Conservation (phyloP, 1,140 invertebrate species). For the Hermetia illucens region DNA sequence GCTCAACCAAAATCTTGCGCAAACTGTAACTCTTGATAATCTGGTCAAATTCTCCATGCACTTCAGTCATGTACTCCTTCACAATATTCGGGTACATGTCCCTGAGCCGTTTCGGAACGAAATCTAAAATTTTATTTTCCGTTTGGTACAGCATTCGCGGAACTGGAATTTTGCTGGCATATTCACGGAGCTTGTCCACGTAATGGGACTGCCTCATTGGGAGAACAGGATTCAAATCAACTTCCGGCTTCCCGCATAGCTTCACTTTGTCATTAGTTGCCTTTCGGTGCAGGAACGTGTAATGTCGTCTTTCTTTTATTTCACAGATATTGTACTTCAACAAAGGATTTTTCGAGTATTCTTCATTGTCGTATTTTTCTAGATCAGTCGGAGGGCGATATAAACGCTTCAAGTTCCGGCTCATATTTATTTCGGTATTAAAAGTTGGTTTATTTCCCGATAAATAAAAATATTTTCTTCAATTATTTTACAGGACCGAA, state of each 20-base stretch:
- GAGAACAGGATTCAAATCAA: slow-evolving; percentile 16
- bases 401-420: no score
- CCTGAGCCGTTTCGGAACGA: slow-evolving; percentile 17
- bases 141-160: slow-evolving; percentile 24
- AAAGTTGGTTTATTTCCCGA: no score
- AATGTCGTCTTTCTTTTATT: slow-evolving; percentile 22
- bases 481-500: no score
- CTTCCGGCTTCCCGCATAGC: slow-evolving; percentile 12
- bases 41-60: slow-evolving; percentile 22
- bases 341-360: slow-evolving; percentile 26
- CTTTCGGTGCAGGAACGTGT: slow-evolving; percentile 20
- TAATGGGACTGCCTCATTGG: slow-evolving; percentile 18
- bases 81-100: slow-evolving; percentile 22
- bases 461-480: no score
- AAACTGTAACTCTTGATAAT: slow-evolving; percentile 28
- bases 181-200: slow-evolving; percentile 20
- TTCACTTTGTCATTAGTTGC: slow-evolving; percentile 22
- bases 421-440: no score
- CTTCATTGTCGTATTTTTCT: slow-evolving; percentile 26
- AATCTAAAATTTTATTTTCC: slow-evolving; percentile 23
- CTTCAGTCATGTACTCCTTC: slow-evolving; percentile 22
- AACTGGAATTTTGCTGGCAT: slow-evolving; percentile 23
- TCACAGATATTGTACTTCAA: slow-evolving; percentile 22
- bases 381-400: slow-evolving; percentile 17
- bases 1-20: slow-evolving; percentile 23